Evolutionary conservation across 2,888 invertebrate species (phyloP).

Genomic region (Desoria tigrina): DNA sequence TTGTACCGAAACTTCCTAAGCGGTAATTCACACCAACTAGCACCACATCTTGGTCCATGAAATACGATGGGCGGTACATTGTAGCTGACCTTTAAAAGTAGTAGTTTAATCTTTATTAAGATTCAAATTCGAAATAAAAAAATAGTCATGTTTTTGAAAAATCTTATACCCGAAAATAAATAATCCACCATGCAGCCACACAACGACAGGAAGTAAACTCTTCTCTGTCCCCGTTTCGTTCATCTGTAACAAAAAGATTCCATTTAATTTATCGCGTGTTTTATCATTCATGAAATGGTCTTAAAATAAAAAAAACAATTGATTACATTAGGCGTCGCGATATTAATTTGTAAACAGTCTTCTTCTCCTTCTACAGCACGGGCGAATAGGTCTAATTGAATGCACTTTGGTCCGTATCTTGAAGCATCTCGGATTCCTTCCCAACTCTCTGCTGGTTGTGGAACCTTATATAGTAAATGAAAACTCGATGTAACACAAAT

Average conservation of each 20-base stretch:
- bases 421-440: slow-evolving; percentile 25
- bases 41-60: slow-evolving; percentile 37
- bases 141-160: too few species aligned
- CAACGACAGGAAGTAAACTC: slow-evolving; percentile 25
- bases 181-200: slow-evolving; percentile 34
- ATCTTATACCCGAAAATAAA: slow-evolving; percentile 19
- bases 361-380: slow-evolving; percentile 29
- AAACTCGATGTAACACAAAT: not conserved
- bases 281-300: too few species aligned
- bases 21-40: slow-evolving; percentile 32
- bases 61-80: slow-evolving; percentile 26
- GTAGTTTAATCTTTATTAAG: too few species aligned
- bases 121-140: too few species aligned
- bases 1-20: slow-evolving; percentile 5
- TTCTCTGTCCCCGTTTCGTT: not conserved
- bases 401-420: slow-evolving; percentile 26
- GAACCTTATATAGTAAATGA: slow-evolving; percentile 17
- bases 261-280: too few species aligned
- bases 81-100: slow-evolving; percentile 12
- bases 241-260: too few species aligned
- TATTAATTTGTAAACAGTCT: slow-evolving; percentile 35
- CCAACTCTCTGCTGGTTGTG: slow-evolving; percentile 26
- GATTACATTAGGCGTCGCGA: slow-evolving; percentile 1
- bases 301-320: not conserved
- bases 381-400: slow-evolving; percentile 35